Base-by-base conservation (phyloP, 2,797 vertebrate species). In the Avahi laniger region DNA sequence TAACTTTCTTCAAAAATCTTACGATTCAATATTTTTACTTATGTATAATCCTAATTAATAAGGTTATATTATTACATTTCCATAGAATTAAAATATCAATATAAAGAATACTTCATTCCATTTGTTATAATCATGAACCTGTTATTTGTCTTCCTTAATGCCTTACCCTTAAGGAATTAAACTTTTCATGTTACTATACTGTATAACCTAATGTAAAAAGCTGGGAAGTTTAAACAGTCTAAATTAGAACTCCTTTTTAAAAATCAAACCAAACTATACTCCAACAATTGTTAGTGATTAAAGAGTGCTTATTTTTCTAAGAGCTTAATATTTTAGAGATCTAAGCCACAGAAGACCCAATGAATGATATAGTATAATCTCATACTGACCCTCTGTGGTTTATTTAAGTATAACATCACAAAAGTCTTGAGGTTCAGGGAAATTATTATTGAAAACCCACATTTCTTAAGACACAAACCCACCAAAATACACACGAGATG, bases 321-420 rank as follows among this genome's bases (percentile, higher is more conserved):
- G 46, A 82, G 82, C 7, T 94, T 70, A 89, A 41, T 65, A 80
- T 86, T 94, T 88, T 91, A 28, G 61, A 94, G 65, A 95, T 75
- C 52, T n/a, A 92, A 94, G 84, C 30, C 76, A 79, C 15, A 93
- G 79, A 91, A 92, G 61, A 95, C 89, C 1, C 59, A 46, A 41
- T 48, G 50, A 76, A 57, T 61, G 14, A 93, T 30, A 86, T 1
- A 73, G 1, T 41, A 89, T 85, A 97, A 81, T 95, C 83, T 93
- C 91, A 97, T 1, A 95, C 90, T 98, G 98, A 97, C 98, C 94
- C 97, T 11, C 75, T 89, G 97, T 98, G 98, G 98, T 48, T 95
- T 96, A 89, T 50, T 1, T 24, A 97, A 95, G 96, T 76, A 98
- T 6, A 2, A 78, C 96, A 96, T 8, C 48, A 81, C 0, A 5